A percentile compares a stretch with the other conserved stretches of the same genome.
phyloP scores from a whole-genome alignment of 1,140 invertebrate genomes.

The Pogonomyrmex californicus region DNA sequence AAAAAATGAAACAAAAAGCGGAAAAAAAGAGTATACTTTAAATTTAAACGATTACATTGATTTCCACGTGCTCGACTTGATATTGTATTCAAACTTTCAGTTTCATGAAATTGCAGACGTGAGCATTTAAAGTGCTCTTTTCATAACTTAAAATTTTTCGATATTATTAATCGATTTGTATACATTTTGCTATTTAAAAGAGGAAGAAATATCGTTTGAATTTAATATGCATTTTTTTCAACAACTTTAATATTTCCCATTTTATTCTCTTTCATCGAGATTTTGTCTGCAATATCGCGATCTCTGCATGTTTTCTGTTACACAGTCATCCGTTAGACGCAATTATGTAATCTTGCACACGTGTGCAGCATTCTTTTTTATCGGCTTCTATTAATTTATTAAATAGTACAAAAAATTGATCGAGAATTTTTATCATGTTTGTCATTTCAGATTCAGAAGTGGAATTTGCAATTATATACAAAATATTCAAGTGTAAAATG shows the following conservation, averaged over 20 bases:
- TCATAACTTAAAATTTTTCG: background rate
- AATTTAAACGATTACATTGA: background rate
- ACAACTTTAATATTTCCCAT: background rate
- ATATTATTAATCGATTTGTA: background rate
- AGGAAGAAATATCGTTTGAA: background rate
- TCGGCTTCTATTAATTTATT: background rate
- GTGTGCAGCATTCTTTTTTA: conserved; percentile 13
- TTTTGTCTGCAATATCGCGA: background rate
- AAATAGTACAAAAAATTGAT: background rate
- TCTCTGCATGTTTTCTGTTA: background rate
- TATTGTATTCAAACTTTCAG: background rate
- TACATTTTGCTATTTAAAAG: background rate
- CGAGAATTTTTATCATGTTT: background rate
- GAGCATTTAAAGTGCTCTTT: background rate
- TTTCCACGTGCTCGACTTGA: background rate
- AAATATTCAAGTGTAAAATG: background rate
- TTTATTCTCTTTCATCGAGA: background rate
- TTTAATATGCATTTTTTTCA: background rate
- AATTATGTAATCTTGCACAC: conserved; percentile 15
- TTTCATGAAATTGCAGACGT: background rate
- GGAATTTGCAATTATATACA: background rate
- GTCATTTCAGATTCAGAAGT: background rate
- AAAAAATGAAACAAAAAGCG: background rate
- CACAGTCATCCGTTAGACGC: conserved; percentile 38
- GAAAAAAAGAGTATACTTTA: too few relatives aligned